phyloP scores from a whole-genome alignment of 2,888 invertebrate genomes.

The Drosophila barbarae region DNA sequence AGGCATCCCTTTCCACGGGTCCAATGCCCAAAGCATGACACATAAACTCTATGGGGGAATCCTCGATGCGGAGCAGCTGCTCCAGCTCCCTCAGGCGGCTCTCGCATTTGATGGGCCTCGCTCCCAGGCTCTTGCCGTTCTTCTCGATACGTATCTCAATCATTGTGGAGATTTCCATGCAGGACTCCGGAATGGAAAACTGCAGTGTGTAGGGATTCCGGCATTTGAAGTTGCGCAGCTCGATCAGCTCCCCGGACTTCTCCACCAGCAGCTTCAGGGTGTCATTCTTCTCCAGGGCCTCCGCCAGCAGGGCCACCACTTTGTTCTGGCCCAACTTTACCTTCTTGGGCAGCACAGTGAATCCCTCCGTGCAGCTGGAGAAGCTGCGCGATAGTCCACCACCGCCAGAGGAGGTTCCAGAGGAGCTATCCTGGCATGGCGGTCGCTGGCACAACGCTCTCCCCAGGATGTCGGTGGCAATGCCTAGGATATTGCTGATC shows the following conservation, averaged over 20 bases:
- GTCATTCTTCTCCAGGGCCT: constrained; percentile 89
- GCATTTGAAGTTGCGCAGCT: constrained; percentile 87
- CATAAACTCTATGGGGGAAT: constrained; percentile 92
- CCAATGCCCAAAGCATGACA: constrained; percentile 91
- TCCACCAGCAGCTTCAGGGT: constrained; percentile 88
- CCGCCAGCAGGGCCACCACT: constrained; percentile 88
- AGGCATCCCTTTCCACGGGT: constrained; percentile 87
- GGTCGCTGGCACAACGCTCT: constrained; percentile 81
- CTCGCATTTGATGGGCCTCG: constrained; percentile 93
- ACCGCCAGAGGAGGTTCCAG: constrained; percentile 79
- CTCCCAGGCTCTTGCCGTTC: constrained; percentile 89
- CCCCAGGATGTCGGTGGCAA: constrained; percentile 89
- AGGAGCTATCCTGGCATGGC: constrained; percentile 84
- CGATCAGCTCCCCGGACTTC: constrained; percentile 88
- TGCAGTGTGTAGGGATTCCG: constrained; percentile 92
- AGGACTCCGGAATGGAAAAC: constrained; percentile 90
- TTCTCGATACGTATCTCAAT: constrained; percentile 90
- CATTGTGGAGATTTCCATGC: constrained; percentile 90
- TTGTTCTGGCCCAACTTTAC: constrained; percentile 86
- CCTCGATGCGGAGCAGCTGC: constrained; percentile 87
- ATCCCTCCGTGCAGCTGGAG: constrained; percentile 78
- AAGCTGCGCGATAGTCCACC: constrained; percentile 74
- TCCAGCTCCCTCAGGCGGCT: constrained; percentile 90
- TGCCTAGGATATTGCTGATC: constrained; percentile 90
- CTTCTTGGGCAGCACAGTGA: constrained; percentile 79